phyloP scores from a whole-genome alignment of 2,113 vertebrate genomes.

The Neogobius melanostomus region DNA sequence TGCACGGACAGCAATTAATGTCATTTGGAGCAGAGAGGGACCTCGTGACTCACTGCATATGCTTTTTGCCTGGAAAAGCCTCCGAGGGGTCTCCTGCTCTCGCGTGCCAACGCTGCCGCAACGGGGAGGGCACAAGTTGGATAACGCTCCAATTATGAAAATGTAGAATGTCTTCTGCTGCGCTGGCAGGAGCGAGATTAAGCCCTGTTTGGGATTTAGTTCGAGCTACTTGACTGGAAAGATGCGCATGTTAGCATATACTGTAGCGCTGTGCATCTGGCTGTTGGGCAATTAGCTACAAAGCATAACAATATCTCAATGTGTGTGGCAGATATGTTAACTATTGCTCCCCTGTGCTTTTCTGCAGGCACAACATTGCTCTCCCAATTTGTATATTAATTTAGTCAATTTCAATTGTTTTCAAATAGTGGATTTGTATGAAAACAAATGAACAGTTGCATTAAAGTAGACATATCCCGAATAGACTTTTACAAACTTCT shows the following conservation, averaged over 20 bases:
- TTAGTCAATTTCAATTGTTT: too few species aligned
- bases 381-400: background rate
- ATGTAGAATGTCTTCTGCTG: slow-evolving; percentile 45
- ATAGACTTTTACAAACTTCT: too few species aligned
- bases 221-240: slow-evolving; percentile 24
- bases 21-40: slow-evolving; percentile 60
- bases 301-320: background rate
- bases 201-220: slow-evolving; percentile 34
- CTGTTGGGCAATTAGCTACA: slow-evolving; percentile 24
- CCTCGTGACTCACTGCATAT: slow-evolving; percentile 67
- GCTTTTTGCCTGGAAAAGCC: slow-evolving; percentile 58
- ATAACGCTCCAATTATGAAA: slow-evolving; percentile 66
- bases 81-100: slow-evolving; percentile 46
- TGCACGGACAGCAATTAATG: slow-evolving; percentile 67
- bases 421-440: too few species aligned
- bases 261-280: slow-evolving; percentile 11
- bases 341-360: background rate
- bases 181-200: slow-evolving; percentile 56
- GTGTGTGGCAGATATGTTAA: background rate
- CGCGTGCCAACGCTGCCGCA: slow-evolving; percentile 56
- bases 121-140: slow-evolving; percentile 53
- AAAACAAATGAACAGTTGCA: too few species aligned
- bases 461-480: too few species aligned
- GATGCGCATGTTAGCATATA: slow-evolving; percentile 17
- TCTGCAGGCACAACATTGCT: background rate